Conservation (phyloP, 2,113 vertebrate species). For the Halcyon senegalensis region DNA sequence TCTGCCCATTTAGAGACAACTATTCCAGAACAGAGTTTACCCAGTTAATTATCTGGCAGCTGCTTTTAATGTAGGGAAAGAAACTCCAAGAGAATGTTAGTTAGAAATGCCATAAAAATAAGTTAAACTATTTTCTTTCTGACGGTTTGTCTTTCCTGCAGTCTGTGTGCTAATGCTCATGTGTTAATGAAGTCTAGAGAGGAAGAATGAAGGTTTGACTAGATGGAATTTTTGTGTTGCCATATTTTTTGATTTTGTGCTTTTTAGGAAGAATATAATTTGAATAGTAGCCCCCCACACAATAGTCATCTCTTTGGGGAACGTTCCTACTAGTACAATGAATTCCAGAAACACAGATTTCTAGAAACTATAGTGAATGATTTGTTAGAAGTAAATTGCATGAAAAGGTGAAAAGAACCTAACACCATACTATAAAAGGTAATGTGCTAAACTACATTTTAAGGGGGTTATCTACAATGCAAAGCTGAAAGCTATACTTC, state of each 20-base stretch:
- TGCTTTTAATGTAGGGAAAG: neutral
- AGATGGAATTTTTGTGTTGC: neutral
- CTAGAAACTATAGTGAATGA: neutral
- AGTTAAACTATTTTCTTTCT: neutral
- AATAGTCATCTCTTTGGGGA: neutral
- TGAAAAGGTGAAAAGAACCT: neutral
- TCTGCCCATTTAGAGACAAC: neutral
- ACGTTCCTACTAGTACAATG: neutral
- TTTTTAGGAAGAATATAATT: neutral
- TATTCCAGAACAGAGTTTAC: neutral
- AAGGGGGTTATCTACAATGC: neutral
- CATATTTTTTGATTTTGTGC: neutral
- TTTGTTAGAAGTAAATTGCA: neutral
- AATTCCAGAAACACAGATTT: neutral
- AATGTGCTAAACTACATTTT: neutral
- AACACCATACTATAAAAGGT: neutral
- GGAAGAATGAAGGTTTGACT: neutral
- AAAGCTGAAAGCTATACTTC: neutral
- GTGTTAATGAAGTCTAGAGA: neutral
- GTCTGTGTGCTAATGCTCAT: neutral
- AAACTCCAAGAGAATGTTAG: neutral
- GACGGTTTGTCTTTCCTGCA: neutral
- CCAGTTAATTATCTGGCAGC: neutral
- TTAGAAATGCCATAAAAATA: neutral
- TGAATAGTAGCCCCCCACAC: neutral